Evolutionary conservation across 92 coral and sea anemone species (phyloP), one percentile per base, ranked within the genome.

Genomic region (Metridium senile): DNA sequence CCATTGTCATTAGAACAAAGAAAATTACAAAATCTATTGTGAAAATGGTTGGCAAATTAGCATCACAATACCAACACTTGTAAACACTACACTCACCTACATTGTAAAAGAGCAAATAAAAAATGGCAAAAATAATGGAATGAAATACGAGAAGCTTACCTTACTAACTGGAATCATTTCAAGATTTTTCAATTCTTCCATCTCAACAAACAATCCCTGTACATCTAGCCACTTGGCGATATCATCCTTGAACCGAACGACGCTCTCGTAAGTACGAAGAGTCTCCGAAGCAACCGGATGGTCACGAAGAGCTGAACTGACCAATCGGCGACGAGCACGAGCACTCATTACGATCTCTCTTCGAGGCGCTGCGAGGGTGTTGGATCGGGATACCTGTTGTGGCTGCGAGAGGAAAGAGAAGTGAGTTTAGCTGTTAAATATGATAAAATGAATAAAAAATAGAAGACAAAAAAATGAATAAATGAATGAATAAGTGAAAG

Each of bases 251-350:
- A 94, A 94, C 77, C 63, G 68, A 66, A 86, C 28, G 58, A 94
- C 91, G 45, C 90, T 87, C 11, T 89, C 93, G 74, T 89, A 89
- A 0, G 93, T 92, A 71, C 84, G 86, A 45, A 93, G 71, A 21
- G 93, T 96, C 74, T 96, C 99, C 71, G 69, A 73, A 9, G 90
- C 91, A 33, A 96, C 93, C 7, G 93, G 93, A 65, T 96, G 87
- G 10, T 89, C 99, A 28, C 82, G 62, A 28, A 96, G 88, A 63
- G 98, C 99, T 26, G 97, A 81, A 70, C 88, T 89, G 27, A 96
- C 81, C 52, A 96, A 87, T 58, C 99, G 91, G 45, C 88, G 89
- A 22, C 96, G 93, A 62, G 97, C 97, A 13, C 91, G 87, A 22
- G 93, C 97, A 80, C 99, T 96, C 88, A 89, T 88, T 1, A 83